Evolutionary conservation across 2,113 vertebrate species (phyloP), one percentile per base, ranked within the genome.

Genomic region (Alosa alosa): DNA sequence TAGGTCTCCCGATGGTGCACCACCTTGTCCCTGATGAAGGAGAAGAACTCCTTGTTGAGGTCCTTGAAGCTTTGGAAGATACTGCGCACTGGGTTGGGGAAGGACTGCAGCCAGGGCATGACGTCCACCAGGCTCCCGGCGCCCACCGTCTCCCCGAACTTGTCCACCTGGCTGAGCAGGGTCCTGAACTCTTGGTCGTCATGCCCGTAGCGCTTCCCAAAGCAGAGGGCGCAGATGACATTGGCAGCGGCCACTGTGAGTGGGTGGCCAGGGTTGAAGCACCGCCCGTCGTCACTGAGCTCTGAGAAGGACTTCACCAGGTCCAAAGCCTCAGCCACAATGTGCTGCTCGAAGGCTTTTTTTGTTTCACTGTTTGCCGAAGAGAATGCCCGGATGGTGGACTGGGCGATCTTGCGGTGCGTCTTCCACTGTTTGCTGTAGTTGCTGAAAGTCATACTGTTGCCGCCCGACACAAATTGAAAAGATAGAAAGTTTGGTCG

Each of bases 61-160:
- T 88, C 81, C 86, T 95, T 94, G 89, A 97, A 97, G 89, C 86
- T 94, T 0, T 88, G 93, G 89, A 94, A 97, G 83, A 95, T 31
- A 1, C 90, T 92, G 36, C 95, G 93, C 20, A 97, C 95, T 0
- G 96, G 96, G 90, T 96, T 97, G 20, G 96, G 96, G 87, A 97
- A 97, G 81, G 60, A 86, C 88, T 94, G 95, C 22, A 97, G 94
- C 96, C 96, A 97, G 1, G 96, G 96, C 94, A 97, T 94, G 49
- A 95, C 93, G 1, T 97, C 96, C 39, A 97, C 95, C 90, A 97
- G 22, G 87, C 96, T 97, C 55, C 96, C 96, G 0, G 96, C 96
- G 3, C 96, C 95, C 18, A 97, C 94, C 0, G 95, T 95, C 91
- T 95, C 87, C 15, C 96, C 94, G 68, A 97, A 97, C 89, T 89